phyloP scores from a whole-genome alignment of 2,888 invertebrate species.

The Pemphredon lugubris region DNA sequence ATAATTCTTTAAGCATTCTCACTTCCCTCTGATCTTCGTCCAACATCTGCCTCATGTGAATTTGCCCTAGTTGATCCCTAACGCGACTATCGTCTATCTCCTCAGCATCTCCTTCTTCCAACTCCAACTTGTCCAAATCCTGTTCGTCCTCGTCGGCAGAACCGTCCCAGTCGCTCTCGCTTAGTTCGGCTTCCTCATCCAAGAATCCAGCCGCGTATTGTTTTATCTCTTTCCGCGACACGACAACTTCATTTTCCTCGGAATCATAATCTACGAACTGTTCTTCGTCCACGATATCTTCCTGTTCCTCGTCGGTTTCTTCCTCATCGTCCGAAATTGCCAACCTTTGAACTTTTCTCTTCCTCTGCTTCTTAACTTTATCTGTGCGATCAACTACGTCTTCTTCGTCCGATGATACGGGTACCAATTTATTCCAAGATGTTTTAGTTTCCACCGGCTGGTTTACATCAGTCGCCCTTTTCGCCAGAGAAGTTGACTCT shows the following conservation, averaged over 20 bases:
- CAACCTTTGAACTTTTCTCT: constrained; percentile 65
- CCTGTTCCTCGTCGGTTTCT: constrained; percentile 71
- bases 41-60: constrained; percentile 92
- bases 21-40: constrained; percentile 95
- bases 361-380: constrained; percentile 46
- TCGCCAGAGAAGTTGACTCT: too few relatives aligned
- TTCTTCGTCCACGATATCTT: constrained; percentile 70
- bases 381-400: constrained; percentile 56
- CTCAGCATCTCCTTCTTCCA: constrained; percentile 93
- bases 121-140: constrained; percentile 89
- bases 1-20: constrained; percentile 90
- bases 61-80: constrained; percentile 89
- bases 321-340: constrained; percentile 78
- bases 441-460: constrained; percentile 66
- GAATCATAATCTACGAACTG: constrained; percentile 87
- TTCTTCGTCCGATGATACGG: constrained; percentile 78
- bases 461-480: too few relatives aligned
- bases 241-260: constrained; percentile 89
- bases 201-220: constrained; percentile 87
- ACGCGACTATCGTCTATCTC: constrained; percentile 90
- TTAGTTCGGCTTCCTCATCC: constrained; percentile 95
- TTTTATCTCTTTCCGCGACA: constrained; percentile 76
- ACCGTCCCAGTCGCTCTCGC: constrained; percentile 92
- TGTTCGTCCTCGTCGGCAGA: constrained; percentile 94
- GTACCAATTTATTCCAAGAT: constrained; percentile 56